Base-by-base conservation (phyloP, 2,888 invertebrate species). In the Myopa tessellatipennis region DNA sequence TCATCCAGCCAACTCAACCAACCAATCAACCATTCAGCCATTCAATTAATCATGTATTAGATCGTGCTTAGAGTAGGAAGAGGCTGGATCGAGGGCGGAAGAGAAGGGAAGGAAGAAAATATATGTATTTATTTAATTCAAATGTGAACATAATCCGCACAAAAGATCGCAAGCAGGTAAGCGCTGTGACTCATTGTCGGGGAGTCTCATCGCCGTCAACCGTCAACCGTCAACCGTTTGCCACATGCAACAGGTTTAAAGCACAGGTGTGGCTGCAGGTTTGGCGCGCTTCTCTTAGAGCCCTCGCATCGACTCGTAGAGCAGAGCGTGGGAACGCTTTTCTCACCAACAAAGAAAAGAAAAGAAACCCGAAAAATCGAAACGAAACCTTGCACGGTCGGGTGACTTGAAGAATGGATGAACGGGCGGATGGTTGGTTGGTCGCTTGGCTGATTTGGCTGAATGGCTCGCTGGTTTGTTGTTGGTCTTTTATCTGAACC, bases 241-340 rank as follows among this genome's bases (percentile, higher is more conserved):
- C 8, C 12, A 14, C 34, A 1, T 34, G 55, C 70, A 70, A 26
- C 69, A 69, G 63, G 63, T 69, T 69, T 61, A 3, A 26, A 55
- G 73, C 75, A 75, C 75, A 75, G 75, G 69, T 75, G 75, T 34
- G 75, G 60, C 75, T 68, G 75, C 75, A 75, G 60, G 75, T 69
- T 75, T 75, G 75, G 75, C 75, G 75, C 75, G 75, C 75, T 75
- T 75, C 75, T 75, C 74, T 34, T 10, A 14, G 45, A 45, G 16
- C 52, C 65, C 7, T 16, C 26, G 55, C 8, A 34, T 4, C 69
- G 18, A 36, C 71, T n/a, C 10, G 16, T 12, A 70, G 52, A 34
- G 72, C 40, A 40, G 69, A 60, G 75, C 69, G 68, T 65, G 74
- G 74, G 74, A 74, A 74, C 74, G 36, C 38, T 65, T 70, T 55